Evolutionary conservation across 2,888 invertebrate genomes (phyloP), one percentile per base, ranked within the genome.

Genomic region (Lampropteryx suffumata): DNA sequence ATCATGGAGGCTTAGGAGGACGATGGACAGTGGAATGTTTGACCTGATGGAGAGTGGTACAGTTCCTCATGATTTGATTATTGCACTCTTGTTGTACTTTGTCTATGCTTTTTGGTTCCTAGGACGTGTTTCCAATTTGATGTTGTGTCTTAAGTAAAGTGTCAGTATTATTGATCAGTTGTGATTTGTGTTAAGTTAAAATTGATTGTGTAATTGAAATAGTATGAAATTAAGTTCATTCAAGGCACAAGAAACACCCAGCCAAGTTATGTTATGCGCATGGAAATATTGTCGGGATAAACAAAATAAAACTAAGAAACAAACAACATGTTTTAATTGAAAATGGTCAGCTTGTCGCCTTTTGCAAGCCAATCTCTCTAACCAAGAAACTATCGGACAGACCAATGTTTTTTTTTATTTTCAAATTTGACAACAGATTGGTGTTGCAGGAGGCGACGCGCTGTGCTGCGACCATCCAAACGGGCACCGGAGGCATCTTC

Each of bases 371-470:
- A 78, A 79, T 75, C 71, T 71, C 41, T 27, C 7, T 29, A 28
- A 42, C 36, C 43, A 34, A 8, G n/a, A 12, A 29, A 42, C 32
- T 29, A 32, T 33, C 13, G 21, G n/a, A n/a, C 27, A 24, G 27
- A 2, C 29, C 14, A 10, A 28, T 11, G 28, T 30, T n/a, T 48
- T 10, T 43, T 32, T 27, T 37, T 11, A 33, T 37, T 13, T 49
- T 36, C 41, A 37, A 65, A 65, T 59, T 62, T 44, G 62, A 59
- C 50, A 58, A 64, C 72, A 77, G 73, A 79, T 84, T 84, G 84
- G 80, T 43, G 27, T 86, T 90, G 86, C 88, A 89, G 87, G 86
- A 76, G 90, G 88, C 71, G 90, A 83, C 70, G 63, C 78, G 58
- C 65, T 76, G 54, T 78, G 75, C 71, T 78, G 75, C 62, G 62